Percentiles rank a stretch among this genome's conserved stretches.
Conservation (phyloP, 2,797 vertebrate genomes). For the Propithecus deckenii region DNA sequence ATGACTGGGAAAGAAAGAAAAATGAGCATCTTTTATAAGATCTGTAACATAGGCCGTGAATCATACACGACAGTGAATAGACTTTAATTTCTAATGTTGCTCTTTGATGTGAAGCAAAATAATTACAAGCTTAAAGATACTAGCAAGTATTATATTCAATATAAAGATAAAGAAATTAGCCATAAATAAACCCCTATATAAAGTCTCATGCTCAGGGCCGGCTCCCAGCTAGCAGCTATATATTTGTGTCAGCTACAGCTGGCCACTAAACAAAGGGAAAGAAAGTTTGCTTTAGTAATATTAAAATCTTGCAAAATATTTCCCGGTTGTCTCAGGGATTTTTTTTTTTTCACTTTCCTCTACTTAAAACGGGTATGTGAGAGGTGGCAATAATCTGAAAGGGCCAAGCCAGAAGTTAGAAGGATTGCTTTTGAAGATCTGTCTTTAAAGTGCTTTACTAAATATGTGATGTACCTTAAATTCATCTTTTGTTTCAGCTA, state of each 20-base stretch:
- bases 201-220: constrained; percentile 32
- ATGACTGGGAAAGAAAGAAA: constrained; percentile 10
- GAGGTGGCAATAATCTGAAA: constrained; percentile 16
- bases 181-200: constrained; percentile 75
- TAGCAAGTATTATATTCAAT: constrained; percentile 64
- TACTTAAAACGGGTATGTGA: background rate
- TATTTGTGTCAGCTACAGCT: constrained; percentile 74
- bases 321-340: constrained; percentile 47
- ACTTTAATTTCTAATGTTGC: constrained; percentile 78
- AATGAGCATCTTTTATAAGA: constrained; percentile 67
- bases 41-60: constrained; percentile 62
- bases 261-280: constrained; percentile 57
- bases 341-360: background rate
- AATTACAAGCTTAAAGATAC: constrained; percentile 71
- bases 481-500: background rate
- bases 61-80: constrained; percentile 73
- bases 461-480: constrained; percentile 3
- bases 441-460: background rate
- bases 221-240: constrained; percentile 45
- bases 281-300: constrained; percentile 62
- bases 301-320: constrained; percentile 71
- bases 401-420: background rate
- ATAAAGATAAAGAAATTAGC: constrained; percentile 77
- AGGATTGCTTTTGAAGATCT: background rate
- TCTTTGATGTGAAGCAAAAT: constrained; percentile 77